Conservation (phyloP, 2,888 invertebrate species). For the Hyalella azteca region DNA sequence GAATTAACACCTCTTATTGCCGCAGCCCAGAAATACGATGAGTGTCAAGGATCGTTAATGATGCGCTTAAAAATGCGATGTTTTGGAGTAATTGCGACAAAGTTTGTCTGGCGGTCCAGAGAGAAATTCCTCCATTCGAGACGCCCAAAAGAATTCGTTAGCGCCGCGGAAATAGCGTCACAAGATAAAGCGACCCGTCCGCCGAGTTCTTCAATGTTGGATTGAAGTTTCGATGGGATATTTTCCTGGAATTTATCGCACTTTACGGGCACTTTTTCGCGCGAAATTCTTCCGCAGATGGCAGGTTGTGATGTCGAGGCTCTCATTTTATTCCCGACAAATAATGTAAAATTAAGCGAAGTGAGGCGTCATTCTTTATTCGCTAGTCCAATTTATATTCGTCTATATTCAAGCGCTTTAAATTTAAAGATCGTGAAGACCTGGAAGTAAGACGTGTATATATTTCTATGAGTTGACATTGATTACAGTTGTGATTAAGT, state of each 20-base stretch:
- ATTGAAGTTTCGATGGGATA: slow-evolving; percentile 37
- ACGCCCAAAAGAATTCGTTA: slow-evolving; percentile 30
- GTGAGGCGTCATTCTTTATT: too few species aligned
- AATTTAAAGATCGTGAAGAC: too few species aligned
- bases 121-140: neutral
- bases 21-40: too few species aligned
- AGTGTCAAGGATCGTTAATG: neutral
- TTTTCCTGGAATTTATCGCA: slow-evolving; percentile 30
- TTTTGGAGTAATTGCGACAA: slow-evolving; percentile 20
- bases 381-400: too few species aligned
- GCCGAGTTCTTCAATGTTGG: slow-evolving; percentile 35
- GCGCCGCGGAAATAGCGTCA: slow-evolving; percentile 33
- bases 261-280: neutral
- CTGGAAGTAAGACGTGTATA: too few species aligned
- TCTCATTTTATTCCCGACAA: neutral
- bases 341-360: too few species aligned
- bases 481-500: too few species aligned
- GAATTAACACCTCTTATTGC: too few species aligned
- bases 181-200: slow-evolving; percentile 31
- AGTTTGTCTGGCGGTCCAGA: neutral
- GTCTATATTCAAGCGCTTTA: too few species aligned
- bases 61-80: neutral
- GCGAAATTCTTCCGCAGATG: neutral
- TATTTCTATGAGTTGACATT: too few species aligned
- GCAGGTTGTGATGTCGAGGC: neutral